Percentiles rank a stretch among this genome's conserved stretches.
These are phyloP conservation scores for Chaetogeoica ovagalla DNA, from an alignment of 2,888 invertebrate species.

Conservation along the genomic window DNA sequence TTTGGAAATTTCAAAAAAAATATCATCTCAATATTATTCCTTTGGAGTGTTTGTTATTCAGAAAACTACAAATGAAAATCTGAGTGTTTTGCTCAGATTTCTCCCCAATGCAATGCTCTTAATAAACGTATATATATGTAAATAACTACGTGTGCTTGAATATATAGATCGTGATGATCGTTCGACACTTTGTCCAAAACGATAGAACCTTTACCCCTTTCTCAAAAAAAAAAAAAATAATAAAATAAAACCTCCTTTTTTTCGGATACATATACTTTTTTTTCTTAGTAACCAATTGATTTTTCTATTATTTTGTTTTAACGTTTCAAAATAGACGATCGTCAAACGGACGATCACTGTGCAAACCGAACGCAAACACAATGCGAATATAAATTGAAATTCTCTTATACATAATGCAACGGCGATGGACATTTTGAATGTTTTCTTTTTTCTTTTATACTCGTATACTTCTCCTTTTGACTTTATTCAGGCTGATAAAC, in stretches of 20 bases:
- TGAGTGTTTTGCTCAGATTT: too few relatives aligned
- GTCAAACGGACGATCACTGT: slow-evolving; percentile 25
- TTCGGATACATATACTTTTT: neutral
- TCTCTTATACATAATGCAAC: slow-evolving; percentile 43
- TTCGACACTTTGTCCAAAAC: too few relatives aligned
- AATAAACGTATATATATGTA: too few relatives aligned
- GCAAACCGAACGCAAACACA: slow-evolving; percentile 26
- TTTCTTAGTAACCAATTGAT: slow-evolving; percentile 9
- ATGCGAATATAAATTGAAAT: slow-evolving; percentile 38
- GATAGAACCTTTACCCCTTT: too few relatives aligned
- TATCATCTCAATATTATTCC: too few relatives aligned
- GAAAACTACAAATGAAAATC: too few relatives aligned
- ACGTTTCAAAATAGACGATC: slow-evolving; percentile 8
- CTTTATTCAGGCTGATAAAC: slow-evolving; percentile 32
- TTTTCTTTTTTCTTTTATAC: slow-evolving; percentile 1
- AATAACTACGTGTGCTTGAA: too few relatives aligned
- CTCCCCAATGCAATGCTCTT: too few relatives aligned
- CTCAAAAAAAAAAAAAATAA: too few relatives aligned
- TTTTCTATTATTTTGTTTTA: slow-evolving; percentile 9
- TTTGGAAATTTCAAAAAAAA: too few relatives aligned
- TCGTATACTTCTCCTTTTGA: slow-evolving; percentile 18
- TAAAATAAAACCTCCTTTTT: neutral
- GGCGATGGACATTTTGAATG: slow-evolving; percentile 20
- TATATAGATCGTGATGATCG: too few relatives aligned
- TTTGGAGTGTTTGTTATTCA: too few relatives aligned